phyloP scores from a whole-genome alignment of 1,140 invertebrate genomes.

The Drosophila erecta region DNA sequence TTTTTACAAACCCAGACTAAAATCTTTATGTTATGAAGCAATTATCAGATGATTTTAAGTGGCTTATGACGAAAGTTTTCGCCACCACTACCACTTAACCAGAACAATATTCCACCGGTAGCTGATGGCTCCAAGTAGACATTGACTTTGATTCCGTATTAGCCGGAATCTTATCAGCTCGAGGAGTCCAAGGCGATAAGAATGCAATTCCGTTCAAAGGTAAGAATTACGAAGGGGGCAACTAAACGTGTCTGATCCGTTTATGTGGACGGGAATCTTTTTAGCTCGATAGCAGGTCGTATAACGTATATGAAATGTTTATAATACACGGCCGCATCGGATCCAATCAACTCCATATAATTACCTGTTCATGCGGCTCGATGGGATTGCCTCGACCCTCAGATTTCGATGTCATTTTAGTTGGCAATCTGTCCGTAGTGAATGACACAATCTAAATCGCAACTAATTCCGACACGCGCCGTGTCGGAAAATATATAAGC shows the following conservation, averaged over 20 bases:
- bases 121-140: slow-evolving; percentile 28
- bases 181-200: slow-evolving; percentile 54
- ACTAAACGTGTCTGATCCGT: slow-evolving; percentile 8
- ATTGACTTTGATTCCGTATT: slow-evolving; percentile 65
- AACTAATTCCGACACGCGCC: slow-evolving; percentile 46
- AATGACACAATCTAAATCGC: slow-evolving; percentile 32
- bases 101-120: slow-evolving; percentile 28
- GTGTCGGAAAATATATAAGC: slow-evolving; percentile 21
- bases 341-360: slow-evolving; percentile 14
- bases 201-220: slow-evolving; percentile 52
- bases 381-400: slow-evolving; percentile 18
- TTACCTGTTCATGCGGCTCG: slow-evolving; percentile 60
- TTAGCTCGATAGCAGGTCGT: slow-evolving; percentile 23
- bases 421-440: slow-evolving; percentile 4
- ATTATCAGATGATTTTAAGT: not conserved
- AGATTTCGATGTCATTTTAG: slow-evolving; percentile 41
- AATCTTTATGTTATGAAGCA: not conserved
- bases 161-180: slow-evolving; percentile 57
- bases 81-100: not conserved
- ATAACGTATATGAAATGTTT: slow-evolving; percentile 44
- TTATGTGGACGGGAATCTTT: slow-evolving; percentile 20
- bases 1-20: not conserved
- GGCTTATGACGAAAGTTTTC: slow-evolving; percentile 1
- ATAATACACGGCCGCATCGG: slow-evolving; percentile 9
- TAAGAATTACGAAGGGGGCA: slow-evolving; percentile 12